A percentile compares a stretch with the other conserved stretches of the same genome.
phyloP scores from a whole-genome alignment of 2,113 vertebrate genomes.

The Aptenodytes patagonicus region DNA sequence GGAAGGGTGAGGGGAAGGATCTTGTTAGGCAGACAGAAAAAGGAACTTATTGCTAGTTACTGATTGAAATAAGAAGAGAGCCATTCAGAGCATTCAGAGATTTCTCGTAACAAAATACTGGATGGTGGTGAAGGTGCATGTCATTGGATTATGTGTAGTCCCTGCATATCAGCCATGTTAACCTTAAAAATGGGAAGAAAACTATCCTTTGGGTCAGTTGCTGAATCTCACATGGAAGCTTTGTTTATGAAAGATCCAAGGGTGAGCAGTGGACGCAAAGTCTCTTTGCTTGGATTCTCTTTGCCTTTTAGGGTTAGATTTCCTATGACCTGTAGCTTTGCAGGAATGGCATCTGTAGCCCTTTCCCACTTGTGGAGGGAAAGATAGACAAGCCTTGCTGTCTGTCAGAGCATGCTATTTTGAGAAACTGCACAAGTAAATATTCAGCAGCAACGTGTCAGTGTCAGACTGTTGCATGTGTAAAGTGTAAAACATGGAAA shows the following conservation, averaged over 20 bases:
- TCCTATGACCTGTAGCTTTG: background rate
- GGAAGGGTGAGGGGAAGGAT: background rate
- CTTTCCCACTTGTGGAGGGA: background rate
- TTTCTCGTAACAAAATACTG: background rate
- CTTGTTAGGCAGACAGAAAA: background rate
- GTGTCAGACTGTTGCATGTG: background rate
- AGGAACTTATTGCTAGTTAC: background rate
- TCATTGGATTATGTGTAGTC: background rate
- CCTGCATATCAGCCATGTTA: background rate
- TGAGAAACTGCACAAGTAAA: background rate
- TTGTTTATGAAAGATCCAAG: background rate
- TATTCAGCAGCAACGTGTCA: background rate
- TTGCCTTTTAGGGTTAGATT: background rate
- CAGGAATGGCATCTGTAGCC: background rate
- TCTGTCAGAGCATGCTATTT: background rate
- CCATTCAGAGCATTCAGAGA: background rate
- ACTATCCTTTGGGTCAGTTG: background rate
- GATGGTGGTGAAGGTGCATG: background rate
- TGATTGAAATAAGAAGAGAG: background rate
- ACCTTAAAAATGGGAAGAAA: background rate
- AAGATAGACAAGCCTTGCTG: background rate
- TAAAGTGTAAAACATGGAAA: background rate
- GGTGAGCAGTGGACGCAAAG: background rate
- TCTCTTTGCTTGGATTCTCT: background rate
- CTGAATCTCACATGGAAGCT: background rate